These are phyloP conservation scores for Oryzias celebensis DNA, from an alignment of 2,113 vertebrate genomes.

Conservation along the genomic window DNA sequence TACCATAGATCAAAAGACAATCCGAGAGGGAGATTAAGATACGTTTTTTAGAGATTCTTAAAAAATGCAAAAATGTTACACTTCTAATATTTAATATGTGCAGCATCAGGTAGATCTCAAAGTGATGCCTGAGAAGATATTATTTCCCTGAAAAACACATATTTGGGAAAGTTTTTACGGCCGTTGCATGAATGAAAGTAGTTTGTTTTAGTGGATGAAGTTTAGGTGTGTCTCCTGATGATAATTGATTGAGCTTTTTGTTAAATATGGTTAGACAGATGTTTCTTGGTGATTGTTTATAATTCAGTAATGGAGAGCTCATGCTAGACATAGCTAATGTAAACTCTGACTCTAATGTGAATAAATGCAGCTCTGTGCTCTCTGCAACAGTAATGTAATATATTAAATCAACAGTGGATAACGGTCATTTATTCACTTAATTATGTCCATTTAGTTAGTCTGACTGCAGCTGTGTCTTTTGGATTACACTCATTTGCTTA, in stretches of 20 bases:
- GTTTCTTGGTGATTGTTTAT: constrained; percentile 44
- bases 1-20: too few relatives aligned
- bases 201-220: constrained; percentile 3
- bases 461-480: constrained; percentile 52
- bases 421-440: constrained; percentile 58
- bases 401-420: constrained; percentile 57
- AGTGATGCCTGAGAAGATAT: not conserved
- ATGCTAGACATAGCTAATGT: constrained; percentile 40
- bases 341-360: constrained; percentile 51
- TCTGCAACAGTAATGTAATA: constrained; percentile 38
- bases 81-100: not conserved
- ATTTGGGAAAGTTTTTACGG: constrained; percentile 9
- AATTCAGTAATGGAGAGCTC: constrained; percentile 42
- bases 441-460: constrained; percentile 50
- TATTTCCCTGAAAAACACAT: constrained; percentile 10
- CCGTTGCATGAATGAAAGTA: constrained; percentile 14
- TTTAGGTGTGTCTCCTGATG: constrained; percentile 15
- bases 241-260: constrained; percentile 25
- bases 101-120: not conserved
- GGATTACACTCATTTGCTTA: constrained; percentile 31
- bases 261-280: constrained; percentile 28
- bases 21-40: too few relatives aligned
- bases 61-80: not conserved
- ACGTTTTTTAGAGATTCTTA: not conserved
- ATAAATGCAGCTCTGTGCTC: constrained; percentile 47